A percentile compares a stretch with the other conserved stretches of the same genome.
Evolutionary conservation across 2,113 vertebrate species (phyloP).

Genomic region (Myiagra hebetior): DNA sequence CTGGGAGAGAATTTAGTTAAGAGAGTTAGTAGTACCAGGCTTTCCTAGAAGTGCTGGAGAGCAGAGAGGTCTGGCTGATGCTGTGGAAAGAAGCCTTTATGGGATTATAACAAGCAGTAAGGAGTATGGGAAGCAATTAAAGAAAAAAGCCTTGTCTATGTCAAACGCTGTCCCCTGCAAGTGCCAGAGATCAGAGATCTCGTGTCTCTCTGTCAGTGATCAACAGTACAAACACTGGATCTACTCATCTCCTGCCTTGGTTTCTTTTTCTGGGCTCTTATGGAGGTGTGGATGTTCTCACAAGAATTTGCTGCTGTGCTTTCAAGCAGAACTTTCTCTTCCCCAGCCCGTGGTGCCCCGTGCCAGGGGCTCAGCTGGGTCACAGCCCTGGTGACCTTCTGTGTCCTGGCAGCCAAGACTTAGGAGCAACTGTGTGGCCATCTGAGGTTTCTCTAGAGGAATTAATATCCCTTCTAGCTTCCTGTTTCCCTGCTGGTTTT

Average conservation of each 20-base stretch:
- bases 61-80: background rate
- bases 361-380: background rate
- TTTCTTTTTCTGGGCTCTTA: background rate
- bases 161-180: background rate
- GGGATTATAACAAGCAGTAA: background rate
- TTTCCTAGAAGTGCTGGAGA: background rate
- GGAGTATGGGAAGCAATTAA: background rate
- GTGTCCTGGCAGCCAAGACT: background rate
- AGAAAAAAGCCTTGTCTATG: background rate
- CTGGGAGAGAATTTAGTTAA: background rate
- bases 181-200: background rate
- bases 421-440: background rate
- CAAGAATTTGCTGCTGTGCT: background rate
- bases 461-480: background rate
- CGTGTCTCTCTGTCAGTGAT: background rate
- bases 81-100: background rate
- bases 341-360: rapidly evolving
- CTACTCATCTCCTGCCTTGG: background rate
- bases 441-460: background rate
- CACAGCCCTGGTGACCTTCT: background rate
- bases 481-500: background rate
- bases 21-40: background rate
- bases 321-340: background rate
- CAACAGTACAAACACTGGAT: background rate
- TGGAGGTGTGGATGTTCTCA: background rate